Percentiles rank a stretch among this genome's conserved stretches.
phyloP scores from a whole-genome alignment of 1,140 invertebrate genomes.

The Venturia canescens region DNA sequence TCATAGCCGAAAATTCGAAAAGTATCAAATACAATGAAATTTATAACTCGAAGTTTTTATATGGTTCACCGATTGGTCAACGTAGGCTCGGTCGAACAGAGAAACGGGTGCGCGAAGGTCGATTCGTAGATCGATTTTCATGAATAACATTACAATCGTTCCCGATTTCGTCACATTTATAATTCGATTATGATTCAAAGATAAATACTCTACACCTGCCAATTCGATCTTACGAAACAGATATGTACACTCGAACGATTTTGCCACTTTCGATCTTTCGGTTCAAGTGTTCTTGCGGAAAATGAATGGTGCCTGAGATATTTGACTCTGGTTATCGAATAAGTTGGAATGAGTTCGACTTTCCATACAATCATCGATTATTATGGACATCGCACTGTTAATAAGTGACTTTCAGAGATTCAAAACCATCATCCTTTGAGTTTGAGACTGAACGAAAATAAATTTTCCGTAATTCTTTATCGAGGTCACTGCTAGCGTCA shows the following conservation, averaged over 20 bases:
- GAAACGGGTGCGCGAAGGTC: neutral
- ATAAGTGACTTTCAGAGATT: too few relatives aligned
- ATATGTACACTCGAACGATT: neutral
- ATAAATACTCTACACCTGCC: neutral
- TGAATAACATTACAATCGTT: neutral
- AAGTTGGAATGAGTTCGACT: too few relatives aligned
- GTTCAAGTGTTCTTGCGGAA: too few relatives aligned
- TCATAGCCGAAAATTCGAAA: too few relatives aligned
- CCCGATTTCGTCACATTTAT: neutral
- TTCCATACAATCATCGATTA: neutral
- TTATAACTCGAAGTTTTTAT: too few relatives aligned
- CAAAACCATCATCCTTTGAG: too few relatives aligned
- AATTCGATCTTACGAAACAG: neutral
- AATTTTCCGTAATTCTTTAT: too few relatives aligned
- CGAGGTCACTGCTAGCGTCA: too few relatives aligned
- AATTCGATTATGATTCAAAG: neutral
- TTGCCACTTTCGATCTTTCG: neutral
- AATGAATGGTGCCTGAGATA: too few relatives aligned
- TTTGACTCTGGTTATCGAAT: too few relatives aligned
- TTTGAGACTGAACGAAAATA: too few relatives aligned
- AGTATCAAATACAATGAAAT: neutral
- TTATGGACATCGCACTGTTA: too few relatives aligned
- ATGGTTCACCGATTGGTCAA: neutral
- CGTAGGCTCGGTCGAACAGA: neutral
- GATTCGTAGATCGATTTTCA: constrained; percentile 6